Evolutionary conservation across 2,888 invertebrate species (phyloP).

Genomic region (Apamea anceps): DNA sequence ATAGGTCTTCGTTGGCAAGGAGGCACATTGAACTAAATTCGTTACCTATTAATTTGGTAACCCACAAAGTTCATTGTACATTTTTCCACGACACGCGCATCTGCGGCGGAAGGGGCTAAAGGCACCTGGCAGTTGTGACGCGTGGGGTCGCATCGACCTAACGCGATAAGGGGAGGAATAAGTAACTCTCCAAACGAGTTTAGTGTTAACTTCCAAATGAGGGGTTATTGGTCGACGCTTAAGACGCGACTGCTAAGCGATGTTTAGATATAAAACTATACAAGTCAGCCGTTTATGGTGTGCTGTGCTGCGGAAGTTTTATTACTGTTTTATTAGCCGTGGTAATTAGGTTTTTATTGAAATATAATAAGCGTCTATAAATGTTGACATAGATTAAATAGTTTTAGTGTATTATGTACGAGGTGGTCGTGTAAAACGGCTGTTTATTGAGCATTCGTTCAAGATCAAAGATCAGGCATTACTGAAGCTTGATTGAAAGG

Average conservation of each 20-base stretch:
- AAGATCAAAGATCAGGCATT: constrained; percentile 45
- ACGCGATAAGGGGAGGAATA: constrained; percentile 77
- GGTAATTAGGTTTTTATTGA: constrained; percentile 63
- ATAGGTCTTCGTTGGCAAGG: neutral
- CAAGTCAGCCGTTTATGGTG: constrained; percentile 68
- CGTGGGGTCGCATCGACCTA: constrained; percentile 81
- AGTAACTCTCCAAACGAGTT: constrained; percentile 76
- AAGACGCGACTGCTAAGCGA: constrained; percentile 68
- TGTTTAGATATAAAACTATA: constrained; percentile 73
- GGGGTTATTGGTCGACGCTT: constrained; percentile 73
- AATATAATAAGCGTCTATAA: constrained; percentile 54
- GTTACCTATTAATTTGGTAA: constrained; percentile 47
- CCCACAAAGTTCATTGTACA: constrained; percentile 70
- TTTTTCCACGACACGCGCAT: constrained; percentile 70
- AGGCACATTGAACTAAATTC: constrained; percentile 26
- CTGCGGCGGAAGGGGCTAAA: constrained; percentile 81
- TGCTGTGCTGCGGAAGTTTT: constrained; percentile 66
- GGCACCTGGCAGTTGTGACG: constrained; percentile 83
- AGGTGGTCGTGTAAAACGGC: constrained; percentile 11
- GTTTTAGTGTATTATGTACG: constrained; percentile 31
- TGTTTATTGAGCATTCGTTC: constrained; percentile 45
- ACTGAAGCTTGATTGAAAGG: constrained; percentile 45
- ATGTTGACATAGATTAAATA: constrained; percentile 57
- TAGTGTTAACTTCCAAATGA: constrained; percentile 75
- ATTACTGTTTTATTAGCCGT: constrained; percentile 68